Evolutionary conservation across 1,140 invertebrate species (phyloP).

Genomic region (Trigoniulus corallinus): DNA sequence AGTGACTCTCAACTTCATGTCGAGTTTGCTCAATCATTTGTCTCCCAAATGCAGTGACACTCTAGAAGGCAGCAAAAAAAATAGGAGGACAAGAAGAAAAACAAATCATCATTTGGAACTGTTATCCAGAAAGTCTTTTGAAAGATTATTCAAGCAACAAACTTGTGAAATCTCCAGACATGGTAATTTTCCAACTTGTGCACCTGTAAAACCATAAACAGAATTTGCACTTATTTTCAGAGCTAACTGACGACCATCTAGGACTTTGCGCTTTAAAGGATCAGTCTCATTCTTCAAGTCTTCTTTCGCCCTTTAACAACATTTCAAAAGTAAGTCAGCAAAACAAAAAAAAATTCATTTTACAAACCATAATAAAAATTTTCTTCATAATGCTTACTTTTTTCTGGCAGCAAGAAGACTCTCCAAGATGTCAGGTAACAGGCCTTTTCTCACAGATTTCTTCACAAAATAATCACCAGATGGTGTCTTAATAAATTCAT

Average conservation of each 20-base stretch:
- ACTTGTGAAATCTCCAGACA: constrained; percentile 94
- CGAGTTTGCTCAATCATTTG: constrained; percentile 98
- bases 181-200: constrained; percentile 94
- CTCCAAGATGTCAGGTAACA: constrained; percentile 93
- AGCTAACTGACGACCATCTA: constrained; percentile 92
- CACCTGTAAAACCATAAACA: constrained; percentile 99
- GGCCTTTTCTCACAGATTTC: constrained; percentile 54
- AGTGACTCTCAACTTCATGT: constrained; percentile 75
- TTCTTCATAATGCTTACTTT: constrained; percentile 31
- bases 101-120: constrained; percentile 5
- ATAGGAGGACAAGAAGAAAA: constrained; percentile 9
- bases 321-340: background rate
- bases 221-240: constrained; percentile 99
- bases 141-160: no score
- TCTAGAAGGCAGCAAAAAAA: constrained; percentile 34
- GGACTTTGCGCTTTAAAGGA: constrained; percentile 78
- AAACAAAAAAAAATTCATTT: background rate
- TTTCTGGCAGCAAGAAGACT: constrained; percentile 81
- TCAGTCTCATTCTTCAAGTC: constrained; percentile 87
- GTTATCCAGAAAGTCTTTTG: constrained; percentile 2
- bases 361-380: background rate
- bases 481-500: constrained; percentile 79
- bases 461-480: constrained; percentile 87
- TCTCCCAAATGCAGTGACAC: constrained; percentile 94
- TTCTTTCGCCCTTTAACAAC: constrained; percentile 43